Evolutionary conservation across 1,140 invertebrate genomes (phyloP), one percentile per base, ranked within the genome.

Genomic region (Heliothis subflexa): DNA sequence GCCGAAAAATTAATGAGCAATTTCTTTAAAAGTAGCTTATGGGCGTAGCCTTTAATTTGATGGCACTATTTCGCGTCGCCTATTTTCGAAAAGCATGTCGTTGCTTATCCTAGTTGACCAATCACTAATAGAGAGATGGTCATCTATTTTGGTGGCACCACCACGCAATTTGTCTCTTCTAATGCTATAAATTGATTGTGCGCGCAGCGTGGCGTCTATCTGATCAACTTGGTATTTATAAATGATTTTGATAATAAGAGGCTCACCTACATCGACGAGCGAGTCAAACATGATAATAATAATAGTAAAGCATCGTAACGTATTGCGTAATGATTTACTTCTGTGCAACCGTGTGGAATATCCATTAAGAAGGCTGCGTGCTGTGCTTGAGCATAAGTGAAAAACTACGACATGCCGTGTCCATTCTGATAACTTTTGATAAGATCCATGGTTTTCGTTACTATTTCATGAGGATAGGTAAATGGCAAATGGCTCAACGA

Each of bases 111-210:
- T 33, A 49, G 9, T 47, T 33, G 13, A 59, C 11, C 11, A 57
- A 25, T n/a, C 45, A 13, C 59, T 76, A 76, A 76, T 76, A 64
- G 25, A 76, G 59, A 76, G 21, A 76, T 76, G 52, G 52, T 28
- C 45, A 64, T 75, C 73, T 64, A 13, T 52, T 40, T 71, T 64
- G 85, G 83, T 87, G 86, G 87, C 85, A 88, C 64, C 21, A 61
- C 66, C 75, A 83, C 74, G 85, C 85, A 88, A 90, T 91, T 92
- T 91, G 89, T 91, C 88, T 88, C 79, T 62, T 85, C 78, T 70
- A 85, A 81, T 83, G 84, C 85, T 83, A 91, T 91, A 90, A 92
- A 92, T 90, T 89, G 89, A 90, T 90, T 91, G 86, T 86, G 83
- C 81, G 80, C 91, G 25, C 89, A 83, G 87, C 87, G 80, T 87